Evolutionary conservation across 1,140 invertebrate genomes (phyloP).

Genomic region (Drosophila ficusphila): DNA sequence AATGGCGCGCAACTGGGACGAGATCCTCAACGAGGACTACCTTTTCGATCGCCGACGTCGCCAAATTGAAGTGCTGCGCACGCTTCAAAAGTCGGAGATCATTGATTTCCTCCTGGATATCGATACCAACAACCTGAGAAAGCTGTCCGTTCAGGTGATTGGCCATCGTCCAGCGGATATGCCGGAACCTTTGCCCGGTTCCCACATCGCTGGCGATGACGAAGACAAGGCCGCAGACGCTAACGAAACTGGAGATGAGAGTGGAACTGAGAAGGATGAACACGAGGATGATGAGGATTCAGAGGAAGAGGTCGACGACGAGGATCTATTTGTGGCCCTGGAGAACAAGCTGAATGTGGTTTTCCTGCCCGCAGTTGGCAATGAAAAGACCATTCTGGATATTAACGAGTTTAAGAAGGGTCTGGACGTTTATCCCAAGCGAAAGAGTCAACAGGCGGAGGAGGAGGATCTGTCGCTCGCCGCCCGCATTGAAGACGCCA

Average conservation of each 20-base stretch:
- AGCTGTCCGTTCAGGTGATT: conserved; percentile 88
- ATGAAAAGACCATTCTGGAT: conserved; percentile 65
- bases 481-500: conserved; percentile 37
- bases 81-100: conserved; percentile 85
- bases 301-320: conserved; percentile 18
- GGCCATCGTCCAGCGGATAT: conserved; percentile 40
- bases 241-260: not conserved
- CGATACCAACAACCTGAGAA: conserved; percentile 86
- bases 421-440: conserved; percentile 79
- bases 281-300: not conserved
- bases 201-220: not conserved
- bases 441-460: conserved; percentile 1
- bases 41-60: conserved; percentile 87
- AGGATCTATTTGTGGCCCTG: conserved; percentile 60
- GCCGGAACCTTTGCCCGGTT: not conserved
- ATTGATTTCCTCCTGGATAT: conserved; percentile 87
- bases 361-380: conserved; percentile 61
- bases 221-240: not conserved
- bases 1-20: conserved; percentile 89
- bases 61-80: conserved; percentile 85
- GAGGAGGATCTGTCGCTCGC: conserved; percentile 12
- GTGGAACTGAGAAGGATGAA: not conserved
- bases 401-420: conserved; percentile 76
- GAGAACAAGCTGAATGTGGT: conserved; percentile 64
- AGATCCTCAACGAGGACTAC: conserved; percentile 88